Evolutionary conservation across 2,113 vertebrate genomes (phyloP), one percentile per base, ranked within the genome.

Genomic region (Etheostoma cragini): DNA sequence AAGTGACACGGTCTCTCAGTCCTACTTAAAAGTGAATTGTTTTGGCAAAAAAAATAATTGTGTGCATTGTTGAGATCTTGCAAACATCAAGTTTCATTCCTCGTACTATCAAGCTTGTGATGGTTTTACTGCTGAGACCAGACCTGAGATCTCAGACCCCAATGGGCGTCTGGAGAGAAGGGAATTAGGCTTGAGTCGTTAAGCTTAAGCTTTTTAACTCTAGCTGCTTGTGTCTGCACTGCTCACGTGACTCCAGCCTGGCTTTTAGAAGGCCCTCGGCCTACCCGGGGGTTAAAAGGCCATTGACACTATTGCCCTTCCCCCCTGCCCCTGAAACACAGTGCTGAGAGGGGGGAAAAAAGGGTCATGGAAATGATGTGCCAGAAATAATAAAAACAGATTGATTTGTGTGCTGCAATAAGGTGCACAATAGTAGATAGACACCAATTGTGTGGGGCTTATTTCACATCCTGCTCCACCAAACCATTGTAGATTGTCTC

Each of bases 341-440:
- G 12, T 33, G 61, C 65, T 58, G 66, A 67, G 74, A 85, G 68
- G 80, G 87, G 70, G 54, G 3, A 56, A 71, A 75, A 68, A 17
- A 5, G 46, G 72, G 73, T 75, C 19, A 58, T 35, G 58, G 79
- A 87, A 88, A 89, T 87, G 68, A 87, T 58, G 75, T 92, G 80
- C 87, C 82, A 88, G 69, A 84, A 88, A 90, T 86, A 84, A 92
- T 85, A 77, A 88, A 61, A 90, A 75, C 33, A 12, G 73, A 87
- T 86, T 91, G 90, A 93, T 90, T 85, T 80, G 80, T 85, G 84
- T 22, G 47, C 70, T 13, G 85, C 83, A 84, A 60, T 84, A 83
- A 81, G 16, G 52, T 3, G 0, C 52, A 85, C 86, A 91, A 78
- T 74, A 67, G 71, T 22, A 7, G 54, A 30, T 54, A 72, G 65